Base-by-base conservation (phyloP, 2,797 vertebrate species). In the Premnoplex brunnescens region DNA sequence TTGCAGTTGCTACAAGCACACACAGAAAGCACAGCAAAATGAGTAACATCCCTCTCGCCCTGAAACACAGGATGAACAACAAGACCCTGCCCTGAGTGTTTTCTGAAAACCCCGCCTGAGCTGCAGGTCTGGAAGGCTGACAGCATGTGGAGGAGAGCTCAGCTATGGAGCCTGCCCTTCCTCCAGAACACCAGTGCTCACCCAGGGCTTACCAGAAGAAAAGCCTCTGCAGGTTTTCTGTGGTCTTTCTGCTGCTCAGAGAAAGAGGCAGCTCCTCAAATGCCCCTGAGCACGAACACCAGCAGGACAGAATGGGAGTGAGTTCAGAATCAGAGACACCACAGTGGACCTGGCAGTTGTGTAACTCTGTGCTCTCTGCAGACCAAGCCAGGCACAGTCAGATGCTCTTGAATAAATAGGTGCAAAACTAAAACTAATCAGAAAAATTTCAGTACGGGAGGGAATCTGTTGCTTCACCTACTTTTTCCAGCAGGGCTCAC, bases 141-240 rank as follows among this genome's bases (percentile, higher is more conserved):
- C 11, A 37, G 49, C 0, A 0, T 0, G 6, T 3, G 5, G 0
- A 10, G 62, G 43, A 34, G 62, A 73, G 41, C 63, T 79, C 51
- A 26, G 18, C 44, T n/a, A 41, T 23, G n/a, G 54, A n/a, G 21
- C 19, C 54, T 23, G 32, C 21, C 55, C 24, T 44, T 12, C 10
- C 51, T 74, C 36, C 68, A 48, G 63, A 44, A 10, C 10, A n/a
- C 14, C 52, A 39, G 68, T 28, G 67, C 74, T 51, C 85, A 41
- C 30, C 1, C 1, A 43, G 36, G 55, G 14, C 9, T 17, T 23
- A 28, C 43, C 68, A 56, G 48, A 62, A 67, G 55, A 58, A 89
- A 46, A 91, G 15, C 7, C 28, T 58, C 4, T 3, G 1, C 8
- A 46, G 60, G 11, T 36, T 77, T 85, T 43, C 41, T 23, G 0